Conservation (phyloP, 2,888 invertebrate species). For the Rhamnusium bicolor region DNA sequence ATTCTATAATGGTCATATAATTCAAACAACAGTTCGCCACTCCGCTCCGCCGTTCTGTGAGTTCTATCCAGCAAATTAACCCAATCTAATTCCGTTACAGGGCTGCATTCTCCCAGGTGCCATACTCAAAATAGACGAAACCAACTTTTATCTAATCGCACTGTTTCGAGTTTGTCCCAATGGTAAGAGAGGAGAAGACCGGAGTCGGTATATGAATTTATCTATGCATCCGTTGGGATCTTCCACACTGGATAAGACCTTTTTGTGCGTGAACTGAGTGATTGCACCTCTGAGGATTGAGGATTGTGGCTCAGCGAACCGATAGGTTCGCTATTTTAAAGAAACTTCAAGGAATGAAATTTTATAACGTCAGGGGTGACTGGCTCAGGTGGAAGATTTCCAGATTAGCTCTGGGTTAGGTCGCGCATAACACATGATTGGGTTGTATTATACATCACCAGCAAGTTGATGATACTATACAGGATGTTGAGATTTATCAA, state of each 20-base stretch:
- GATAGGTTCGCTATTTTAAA: not conserved
- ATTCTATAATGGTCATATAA: not conserved
- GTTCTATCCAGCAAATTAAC: not conserved
- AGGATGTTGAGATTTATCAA: too few species aligned
- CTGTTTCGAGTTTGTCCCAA: constrained; percentile 13
- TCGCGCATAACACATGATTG: too few species aligned
- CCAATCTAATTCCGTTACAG: not conserved
- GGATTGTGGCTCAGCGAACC: constrained; percentile 15
- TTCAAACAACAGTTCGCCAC: too few species aligned
- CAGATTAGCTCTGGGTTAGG: not conserved
- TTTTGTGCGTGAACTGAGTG: constrained; percentile 52
- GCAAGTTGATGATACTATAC: too few species aligned
- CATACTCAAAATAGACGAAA: not conserved
- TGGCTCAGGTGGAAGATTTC: not conserved
- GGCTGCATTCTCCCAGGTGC: not conserved
- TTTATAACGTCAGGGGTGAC: not conserved
- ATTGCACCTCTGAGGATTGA: constrained; percentile 48
- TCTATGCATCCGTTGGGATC: constrained; percentile 47
- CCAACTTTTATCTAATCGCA: not conserved
- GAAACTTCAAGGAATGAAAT: not conserved
- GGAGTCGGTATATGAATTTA: constrained; percentile 21
- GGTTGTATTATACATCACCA: too few species aligned
- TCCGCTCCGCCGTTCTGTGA: not conserved
- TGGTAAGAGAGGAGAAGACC: constrained; percentile 9
- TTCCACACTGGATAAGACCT: constrained; percentile 48